phyloP scores from a whole-genome alignment of 2,888 invertebrate species.

The Elmis aenea region DNA sequence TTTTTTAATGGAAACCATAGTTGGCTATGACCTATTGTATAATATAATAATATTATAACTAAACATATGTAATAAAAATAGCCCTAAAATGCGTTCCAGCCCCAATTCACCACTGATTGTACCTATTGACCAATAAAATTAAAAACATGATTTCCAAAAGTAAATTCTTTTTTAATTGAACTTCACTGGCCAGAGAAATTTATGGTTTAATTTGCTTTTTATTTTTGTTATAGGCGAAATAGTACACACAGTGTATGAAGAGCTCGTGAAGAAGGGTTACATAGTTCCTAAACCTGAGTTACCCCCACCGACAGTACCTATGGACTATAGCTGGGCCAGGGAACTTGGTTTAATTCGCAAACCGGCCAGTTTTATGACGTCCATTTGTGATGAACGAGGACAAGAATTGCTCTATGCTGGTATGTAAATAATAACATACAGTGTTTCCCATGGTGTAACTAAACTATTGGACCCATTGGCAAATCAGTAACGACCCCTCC shows the following conservation, averaged over 20 bases:
- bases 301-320: slow-evolving; percentile 98
- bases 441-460: no score
- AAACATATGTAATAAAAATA: no score
- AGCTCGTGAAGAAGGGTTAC: slow-evolving; percentile 73
- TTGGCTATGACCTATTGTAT: no score
- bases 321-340: slow-evolving; percentile 99
- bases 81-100: no score
- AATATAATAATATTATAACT: no score
- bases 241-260: slow-evolving; percentile 68
- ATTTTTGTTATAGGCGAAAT: slow-evolving; percentile 57
- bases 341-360: slow-evolving; percentile 97
- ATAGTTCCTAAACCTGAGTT: slow-evolving; percentile 87
- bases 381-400: slow-evolving; percentile 98
- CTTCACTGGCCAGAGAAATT: not conserved
- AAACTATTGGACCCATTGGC: no score
- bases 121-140: not conserved
- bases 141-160: slow-evolving; percentile 3
- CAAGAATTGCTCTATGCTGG: slow-evolving; percentile 97
- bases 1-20: no score
- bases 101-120: not conserved
- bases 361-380: slow-evolving; percentile 99
- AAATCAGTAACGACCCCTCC: not conserved
- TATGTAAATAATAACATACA: no score
- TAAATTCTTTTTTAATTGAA: slow-evolving; percentile 3
- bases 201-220: slow-evolving; percentile 33